Percentiles rank a stretch among this genome's conserved stretches.
Evolutionary conservation across 2,888 invertebrate species (phyloP).

Genomic region (Meta bourneti): DNA sequence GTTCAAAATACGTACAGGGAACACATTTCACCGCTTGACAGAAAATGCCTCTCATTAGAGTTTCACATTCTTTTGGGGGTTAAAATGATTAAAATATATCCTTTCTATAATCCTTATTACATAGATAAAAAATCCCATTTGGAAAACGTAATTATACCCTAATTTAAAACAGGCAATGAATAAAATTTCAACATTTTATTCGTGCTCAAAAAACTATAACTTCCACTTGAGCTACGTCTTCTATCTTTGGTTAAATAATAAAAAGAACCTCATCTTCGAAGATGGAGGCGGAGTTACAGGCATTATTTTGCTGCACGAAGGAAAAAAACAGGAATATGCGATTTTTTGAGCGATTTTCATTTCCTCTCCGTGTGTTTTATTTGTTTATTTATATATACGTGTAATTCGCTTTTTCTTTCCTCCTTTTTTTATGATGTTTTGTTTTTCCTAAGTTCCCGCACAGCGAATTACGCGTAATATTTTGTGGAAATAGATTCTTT

Average conservation of each 20-base stretch:
- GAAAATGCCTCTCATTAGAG: no score
- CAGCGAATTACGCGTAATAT: slow-evolving; percentile 61
- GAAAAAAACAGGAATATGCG: slow-evolving; percentile 10
- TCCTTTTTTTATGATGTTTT: not conserved
- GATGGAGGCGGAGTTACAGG: slow-evolving; percentile 10
- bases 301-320: not conserved
- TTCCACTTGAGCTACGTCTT: not conserved
- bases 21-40: no score
- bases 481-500: slow-evolving; percentile 60
- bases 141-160: slow-evolving; percentile 1
- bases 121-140: not conserved
- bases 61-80: no score
- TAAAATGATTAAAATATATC: no score
- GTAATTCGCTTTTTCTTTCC: slow-evolving; percentile 22
- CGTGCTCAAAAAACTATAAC: not conserved
- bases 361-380: slow-evolving; percentile 38
- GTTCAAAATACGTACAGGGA: no score
- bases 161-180: not conserved
- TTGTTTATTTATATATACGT: slow-evolving; percentile 31
- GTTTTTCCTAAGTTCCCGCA: slow-evolving; percentile 12
- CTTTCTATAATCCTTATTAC: not conserved
- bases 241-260: slow-evolving; percentile 1
- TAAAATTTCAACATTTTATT: not conserved
- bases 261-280: slow-evolving; percentile 15
- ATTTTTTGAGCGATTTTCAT: slow-evolving; percentile 41